Conservation (phyloP, 2,113 vertebrate species). For the Brevimyrus niger region DNA sequence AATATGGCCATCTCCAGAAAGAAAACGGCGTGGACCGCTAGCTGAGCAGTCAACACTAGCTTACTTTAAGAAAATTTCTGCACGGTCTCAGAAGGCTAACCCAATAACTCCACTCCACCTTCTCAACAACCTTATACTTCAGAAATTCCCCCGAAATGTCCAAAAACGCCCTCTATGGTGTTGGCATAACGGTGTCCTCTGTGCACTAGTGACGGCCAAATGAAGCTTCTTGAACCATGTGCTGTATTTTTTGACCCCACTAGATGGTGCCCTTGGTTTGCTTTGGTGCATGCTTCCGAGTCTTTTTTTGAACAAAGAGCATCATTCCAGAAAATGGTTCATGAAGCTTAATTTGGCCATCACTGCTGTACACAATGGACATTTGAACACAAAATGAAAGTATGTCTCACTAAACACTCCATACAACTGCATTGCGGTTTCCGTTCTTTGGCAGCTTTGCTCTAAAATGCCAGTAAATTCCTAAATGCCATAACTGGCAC, state of each 20-base stretch:
- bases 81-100: neutral
- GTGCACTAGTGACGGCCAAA: neutral
- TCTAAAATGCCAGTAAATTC: neutral
- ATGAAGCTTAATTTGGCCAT: no score
- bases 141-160: neutral
- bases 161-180: neutral
- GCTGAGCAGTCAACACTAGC: neutral
- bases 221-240: no score
- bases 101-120: neutral
- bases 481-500: neutral
- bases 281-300: no score
- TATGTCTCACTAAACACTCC: neutral
- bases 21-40: neutral
- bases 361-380: neutral
- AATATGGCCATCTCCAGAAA: neutral
- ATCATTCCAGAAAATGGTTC: no score
- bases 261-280: no score
- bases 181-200: neutral
- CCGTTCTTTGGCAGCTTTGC: neutral
- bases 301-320: no score
- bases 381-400: neutral
- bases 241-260: no score
- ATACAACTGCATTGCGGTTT: neutral
- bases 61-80: neutral
- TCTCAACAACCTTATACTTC: neutral